Evolutionary conservation across 2,797 vertebrate genomes (phyloP), one percentile per base, ranked within the genome.

Genomic region (Ibycter americanus): DNA sequence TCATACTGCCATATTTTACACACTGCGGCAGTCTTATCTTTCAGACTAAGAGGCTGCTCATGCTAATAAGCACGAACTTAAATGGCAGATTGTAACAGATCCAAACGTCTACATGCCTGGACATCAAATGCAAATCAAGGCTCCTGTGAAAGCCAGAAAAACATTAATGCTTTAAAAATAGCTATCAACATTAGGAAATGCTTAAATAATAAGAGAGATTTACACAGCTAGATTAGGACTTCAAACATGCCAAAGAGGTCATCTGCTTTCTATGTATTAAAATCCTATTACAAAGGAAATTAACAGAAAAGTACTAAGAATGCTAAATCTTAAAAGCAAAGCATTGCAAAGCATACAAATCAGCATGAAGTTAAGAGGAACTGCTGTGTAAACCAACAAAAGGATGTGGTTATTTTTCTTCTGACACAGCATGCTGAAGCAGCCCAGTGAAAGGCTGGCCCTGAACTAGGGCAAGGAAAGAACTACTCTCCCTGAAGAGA

Each of bases 201-300:
- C 80, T 88, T 62, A 67, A 66, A 82, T 77, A 88, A 79, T 88
- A 65, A 55, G 84, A 72, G 40, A 91, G 71, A 83, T 85, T 96
- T 96, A 80, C 61, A 63, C 27, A 77, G 79, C 49, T 71, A 73
- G 61, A 92, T 92, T 86, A 86, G 49, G 68, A 77, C 32, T 85
- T 95, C 29, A 94, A 95, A 65, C 51, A 65, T 91, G 95, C 79
- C 80, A 68, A 85, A 80, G 79, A 93, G 58, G 93, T 80, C 3
- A 25, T 88, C 95, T 94, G 31, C 85, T 91, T 91, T 81, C 84
- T 86, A 65, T 47, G 49, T 95, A 93, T 91, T 95, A 95, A 95
- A 88, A 95, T 74, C 82, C 87, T 89, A 93, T 96, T 91, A 94
- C 29, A 72, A 51, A 81, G 66, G 79, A 95, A 94, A 92, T 94